Evolutionary conservation across 2,888 invertebrate species (phyloP).

Genomic region (Nephrotoma guestfalica): DNA sequence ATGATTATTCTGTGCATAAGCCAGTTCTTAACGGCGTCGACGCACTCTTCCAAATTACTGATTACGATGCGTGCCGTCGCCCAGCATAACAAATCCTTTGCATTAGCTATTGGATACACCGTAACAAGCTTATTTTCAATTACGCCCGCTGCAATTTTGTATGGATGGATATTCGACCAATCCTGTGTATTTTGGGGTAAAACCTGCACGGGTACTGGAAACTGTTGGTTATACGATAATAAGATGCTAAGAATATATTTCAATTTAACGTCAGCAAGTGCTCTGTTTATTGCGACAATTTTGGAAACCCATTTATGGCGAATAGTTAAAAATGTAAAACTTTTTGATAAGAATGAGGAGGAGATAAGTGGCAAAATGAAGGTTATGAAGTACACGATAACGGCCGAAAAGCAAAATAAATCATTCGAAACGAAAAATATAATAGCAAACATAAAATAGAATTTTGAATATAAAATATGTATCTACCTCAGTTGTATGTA

Average conservation of each 20-base stretch:
- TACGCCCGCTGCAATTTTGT: constrained; percentile 41
- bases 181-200: background rate
- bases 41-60: background rate
- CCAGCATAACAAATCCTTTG: constrained; percentile 41
- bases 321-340: background rate
- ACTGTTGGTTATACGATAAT: constrained; percentile 51
- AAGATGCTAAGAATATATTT: constrained; percentile 30
- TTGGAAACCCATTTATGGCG: background rate
- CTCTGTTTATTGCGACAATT: background rate
- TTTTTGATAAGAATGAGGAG: background rate
- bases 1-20: constrained; percentile 34
- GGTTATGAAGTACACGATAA: background rate
- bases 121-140: constrained; percentile 47
- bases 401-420: background rate
- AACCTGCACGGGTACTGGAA: constrained; percentile 26
- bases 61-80: constrained; percentile 25
- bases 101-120: constrained; percentile 41
- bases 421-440: background rate
- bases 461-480: background rate
- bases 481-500: background rate
- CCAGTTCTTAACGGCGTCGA: background rate
- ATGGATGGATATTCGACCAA: background rate
- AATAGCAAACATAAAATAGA: background rate
- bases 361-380: background rate
- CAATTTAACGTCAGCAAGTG: constrained; percentile 40